Evolutionary conservation across 2,113 vertebrate genomes (phyloP).

Genomic region (Lepus europaeus): DNA sequence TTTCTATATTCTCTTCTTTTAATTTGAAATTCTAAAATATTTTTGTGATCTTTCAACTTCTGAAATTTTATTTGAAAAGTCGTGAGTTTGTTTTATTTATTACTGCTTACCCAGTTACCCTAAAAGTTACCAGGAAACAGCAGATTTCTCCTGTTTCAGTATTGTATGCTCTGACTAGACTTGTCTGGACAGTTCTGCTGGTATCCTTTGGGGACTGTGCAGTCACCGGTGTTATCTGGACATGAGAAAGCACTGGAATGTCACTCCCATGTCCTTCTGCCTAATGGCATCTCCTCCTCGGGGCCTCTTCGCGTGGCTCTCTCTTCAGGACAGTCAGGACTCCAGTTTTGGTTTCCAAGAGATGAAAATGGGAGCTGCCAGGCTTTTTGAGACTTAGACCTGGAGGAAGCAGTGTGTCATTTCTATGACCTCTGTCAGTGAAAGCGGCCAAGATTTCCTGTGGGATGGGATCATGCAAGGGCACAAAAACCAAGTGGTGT

Average conservation of each 20-base stretch:
- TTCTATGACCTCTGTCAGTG: neutral
- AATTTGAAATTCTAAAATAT: neutral
- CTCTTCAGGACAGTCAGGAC: neutral
- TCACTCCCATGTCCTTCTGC: accelerated
- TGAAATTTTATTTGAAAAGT: neutral
- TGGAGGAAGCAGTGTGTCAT: neutral
- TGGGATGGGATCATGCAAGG: neutral
- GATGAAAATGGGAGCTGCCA: neutral
- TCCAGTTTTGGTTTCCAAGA: slow-evolving; percentile 9
- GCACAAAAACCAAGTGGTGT: neutral
- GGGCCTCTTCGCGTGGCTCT: neutral
- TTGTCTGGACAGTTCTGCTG: neutral
- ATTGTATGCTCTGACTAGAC: neutral
- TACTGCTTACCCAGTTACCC: neutral
- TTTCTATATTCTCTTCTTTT: neutral
- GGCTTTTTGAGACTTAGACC: neutral
- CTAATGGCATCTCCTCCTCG: neutral
- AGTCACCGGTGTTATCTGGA: neutral
- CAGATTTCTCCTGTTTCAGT: neutral
- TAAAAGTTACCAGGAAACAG: neutral
- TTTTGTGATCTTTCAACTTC: slow-evolving; percentile 1
- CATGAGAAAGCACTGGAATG: accelerated
- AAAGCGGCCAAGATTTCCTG: neutral
- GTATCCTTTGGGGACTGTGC: neutral
- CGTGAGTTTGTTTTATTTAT: slow-evolving; percentile 13